Percentiles rank a stretch among this genome's conserved stretches.
These are phyloP conservation scores for Pyrrhura leucotis DNA, from an alignment of 2,797 vertebrate genomes.

Conservation along the genomic window DNA sequence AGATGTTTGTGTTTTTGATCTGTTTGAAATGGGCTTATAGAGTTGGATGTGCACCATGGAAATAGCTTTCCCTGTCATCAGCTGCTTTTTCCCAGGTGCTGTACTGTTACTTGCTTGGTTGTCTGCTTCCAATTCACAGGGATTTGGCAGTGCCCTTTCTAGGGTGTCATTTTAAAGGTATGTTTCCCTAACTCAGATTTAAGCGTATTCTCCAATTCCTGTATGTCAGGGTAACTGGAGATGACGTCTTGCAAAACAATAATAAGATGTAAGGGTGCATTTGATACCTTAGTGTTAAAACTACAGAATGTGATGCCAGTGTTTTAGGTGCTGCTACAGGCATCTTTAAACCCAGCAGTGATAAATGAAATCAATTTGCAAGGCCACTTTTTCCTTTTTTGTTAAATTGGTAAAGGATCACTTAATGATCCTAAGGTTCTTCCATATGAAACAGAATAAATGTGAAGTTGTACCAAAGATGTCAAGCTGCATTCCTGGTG, in stretches of 20 bases:
- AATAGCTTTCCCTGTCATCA: background rate
- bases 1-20: background rate
- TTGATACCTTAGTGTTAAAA: background rate
- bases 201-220: background rate
- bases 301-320: background rate
- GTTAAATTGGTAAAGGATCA: conserved; percentile 33
- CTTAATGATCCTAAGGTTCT: conserved; percentile 73
- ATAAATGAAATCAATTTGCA: background rate
- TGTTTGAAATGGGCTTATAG: background rate
- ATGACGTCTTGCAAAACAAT: background rate
- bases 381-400: background rate
- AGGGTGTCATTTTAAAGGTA: background rate
- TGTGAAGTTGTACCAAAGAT: conserved; percentile 3
- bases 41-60: background rate
- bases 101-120: background rate
- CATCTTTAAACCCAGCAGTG: background rate
- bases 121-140: background rate
- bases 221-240: background rate
- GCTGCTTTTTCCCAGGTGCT: background rate
- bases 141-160: background rate
- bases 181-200: background rate
- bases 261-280: background rate
- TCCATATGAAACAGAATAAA: conserved; percentile 7
- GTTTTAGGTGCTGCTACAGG: background rate
- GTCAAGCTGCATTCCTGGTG: conserved; percentile 58